Evolutionary conservation across 2,888 invertebrate species (phyloP).

Genomic region (Tachystola acroxantha): DNA sequence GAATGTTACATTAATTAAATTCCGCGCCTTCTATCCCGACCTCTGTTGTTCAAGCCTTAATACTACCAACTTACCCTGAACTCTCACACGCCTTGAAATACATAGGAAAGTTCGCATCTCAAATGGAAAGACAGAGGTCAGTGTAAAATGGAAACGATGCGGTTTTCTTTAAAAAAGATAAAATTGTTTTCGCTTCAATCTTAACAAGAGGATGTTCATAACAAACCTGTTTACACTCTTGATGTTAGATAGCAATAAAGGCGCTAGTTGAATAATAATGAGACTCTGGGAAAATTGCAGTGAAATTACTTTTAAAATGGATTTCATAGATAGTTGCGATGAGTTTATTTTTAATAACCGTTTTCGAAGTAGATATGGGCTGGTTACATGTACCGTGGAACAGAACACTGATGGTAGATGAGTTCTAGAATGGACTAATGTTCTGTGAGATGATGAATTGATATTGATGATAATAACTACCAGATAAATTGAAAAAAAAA

Average conservation of each 20-base stretch:
- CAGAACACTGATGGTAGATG: no score
- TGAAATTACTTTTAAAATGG: constrained; percentile 5
- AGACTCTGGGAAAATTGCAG: constrained; percentile 7
- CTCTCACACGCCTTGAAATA: constrained; percentile 21
- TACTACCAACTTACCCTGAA: constrained; percentile 29
- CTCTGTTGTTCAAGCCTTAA: constrained; percentile 18
- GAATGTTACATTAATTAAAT: constrained; percentile 60
- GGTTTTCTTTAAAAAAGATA: constrained; percentile 42
- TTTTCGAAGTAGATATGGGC: not conserved
- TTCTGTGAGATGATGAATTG: no score
- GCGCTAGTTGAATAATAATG: constrained; percentile 13
- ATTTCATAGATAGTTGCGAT: not conserved
- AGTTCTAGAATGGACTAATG: no score
- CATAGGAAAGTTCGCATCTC: not conserved
- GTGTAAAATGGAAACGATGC: constrained; percentile 16
- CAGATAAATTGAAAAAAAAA: no score
- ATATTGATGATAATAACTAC: no score
- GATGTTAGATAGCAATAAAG: constrained; percentile 10
- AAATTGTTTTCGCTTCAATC: constrained; percentile 41
- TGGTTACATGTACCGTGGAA: no score
- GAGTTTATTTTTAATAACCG: not conserved
- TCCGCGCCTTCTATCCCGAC: constrained; percentile 37
- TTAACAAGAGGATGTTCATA: constrained; percentile 32
- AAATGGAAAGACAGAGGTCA: constrained; percentile 23
- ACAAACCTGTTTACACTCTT: constrained; percentile 31